Base-by-base conservation (phyloP, 2,888 invertebrate species). In the Troilus luridus region DNA sequence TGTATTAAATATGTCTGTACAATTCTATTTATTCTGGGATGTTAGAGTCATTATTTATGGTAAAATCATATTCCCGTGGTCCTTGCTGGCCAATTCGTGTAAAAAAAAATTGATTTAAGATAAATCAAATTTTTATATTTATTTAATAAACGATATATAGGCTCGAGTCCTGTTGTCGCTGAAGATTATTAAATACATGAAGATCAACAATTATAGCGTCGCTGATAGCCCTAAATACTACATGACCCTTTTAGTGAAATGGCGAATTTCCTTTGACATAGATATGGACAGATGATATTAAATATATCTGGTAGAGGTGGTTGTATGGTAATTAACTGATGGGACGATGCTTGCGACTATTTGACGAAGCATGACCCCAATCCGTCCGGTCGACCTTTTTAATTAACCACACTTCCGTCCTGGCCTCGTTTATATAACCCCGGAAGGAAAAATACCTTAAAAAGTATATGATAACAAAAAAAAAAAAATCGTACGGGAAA, bases 241-340 rank as follows among this genome's bases (percentile, higher is more conserved):
- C 24, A 5, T 0, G 9, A 24, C 67, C 67, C 19, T 77, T 77
- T 77, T 41, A 41, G 72, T 41, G 12, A 77, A 77, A 77, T 77
- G 41, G 41, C 27, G 41, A 77, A 77, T 77, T 67, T 17, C 72
- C 72, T 77, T 77, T 77, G 72, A 77, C 72, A 19, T 27, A 77
- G 27, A 77, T 41, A 77, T 14, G 27, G 41, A 19, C 17, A 77
- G 24, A 41, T 77, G 27, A 41, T 77, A 77, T 77, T 77, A 77
- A 77, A 77, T 24, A 41, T 27, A 77, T 77, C 17, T 77, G 72
- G 14, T 0, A 41, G 8, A 8, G 27, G 27, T 9, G 72, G 3
- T 17, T 11, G 27, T 0, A 1, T 14, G 72, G 72, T 77, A 77
- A 77, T 77, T 77, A 41, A 27, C 17, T 27, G 72, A 77, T 77